Base-by-base conservation (phyloP, 1,140 invertebrate species). In the Heliconius hewitsoni region DNA sequence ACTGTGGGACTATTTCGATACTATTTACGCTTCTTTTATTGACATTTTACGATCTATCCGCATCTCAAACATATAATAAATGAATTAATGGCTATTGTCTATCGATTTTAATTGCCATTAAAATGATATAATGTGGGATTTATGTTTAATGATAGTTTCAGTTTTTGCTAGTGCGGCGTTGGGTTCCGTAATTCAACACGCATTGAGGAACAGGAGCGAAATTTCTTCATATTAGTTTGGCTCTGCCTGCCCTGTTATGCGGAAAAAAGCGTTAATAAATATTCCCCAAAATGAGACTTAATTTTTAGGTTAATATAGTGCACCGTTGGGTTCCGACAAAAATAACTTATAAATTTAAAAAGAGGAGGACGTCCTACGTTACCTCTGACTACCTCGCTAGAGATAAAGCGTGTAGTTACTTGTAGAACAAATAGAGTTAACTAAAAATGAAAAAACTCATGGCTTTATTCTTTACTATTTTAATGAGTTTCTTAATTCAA, bases 1-100 rank as follows among this genome's bases (percentile, higher is more conserved):
- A 66, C 23, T 66, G 5, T n/a, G 3, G 11, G 60, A 66, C 60
- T 30, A 30, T 30, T 30, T 6, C 23, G 23, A 27, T 78, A 81
- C 79, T 79, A 80, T 81, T 83, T 74, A 81, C 81, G 83, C 57
- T 30, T 75, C 80, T 84, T 83, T 85, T 85, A 84, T 85, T 84
- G 84, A 84, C 84, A 82, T 78, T 86, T 84, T 83, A 86, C 75
- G 30, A 72, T 80, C 74, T 52, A 30, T 76, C 71, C 76, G 37
- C 80, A 77, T 82, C 74, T 60, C 73, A 77, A 82, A 79, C 81
- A 73, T 83, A 80, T 81, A 82, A 84, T 84, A 83, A 81, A 84
- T 85, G 82, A 84, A 82, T 85, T 84, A 84, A 82, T 82, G 66
- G 50, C 60, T 60, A 46, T 74, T 72, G 46, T 66, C 60, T 66